Percentiles rank a stretch among this genome's conserved stretches.
phyloP scores from a whole-genome alignment of 2,113 vertebrate genomes.

The Platysteira castanea region DNA sequence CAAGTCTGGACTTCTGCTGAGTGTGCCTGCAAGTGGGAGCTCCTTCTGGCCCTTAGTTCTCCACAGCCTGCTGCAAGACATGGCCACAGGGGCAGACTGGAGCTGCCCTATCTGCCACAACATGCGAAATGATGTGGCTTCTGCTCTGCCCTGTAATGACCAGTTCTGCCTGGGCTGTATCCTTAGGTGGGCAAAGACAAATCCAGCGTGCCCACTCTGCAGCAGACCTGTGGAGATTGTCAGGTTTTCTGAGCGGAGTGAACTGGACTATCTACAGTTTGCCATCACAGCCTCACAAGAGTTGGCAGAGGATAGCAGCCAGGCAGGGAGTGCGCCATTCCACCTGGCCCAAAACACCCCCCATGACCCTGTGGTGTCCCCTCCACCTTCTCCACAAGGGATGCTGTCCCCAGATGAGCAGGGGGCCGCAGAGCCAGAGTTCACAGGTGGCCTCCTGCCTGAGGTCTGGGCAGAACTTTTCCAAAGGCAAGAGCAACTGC shows the following conservation, averaged over 20 bases:
- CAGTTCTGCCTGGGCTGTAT: not conserved
- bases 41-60: not conserved
- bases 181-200: not conserved
- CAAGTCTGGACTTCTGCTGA: not conserved
- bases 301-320: not conserved
- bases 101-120: not conserved
- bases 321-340: fast-evolving
- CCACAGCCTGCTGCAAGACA: not conserved
- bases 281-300: not conserved
- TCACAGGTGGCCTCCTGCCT: not conserved
- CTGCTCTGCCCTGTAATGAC: not conserved
- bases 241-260: not conserved
- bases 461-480: not conserved
- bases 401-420: not conserved
- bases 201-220: not conserved
- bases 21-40: not conserved
- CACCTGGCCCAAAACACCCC: not conserved
- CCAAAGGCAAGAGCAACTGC: not conserved
- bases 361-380: not conserved
- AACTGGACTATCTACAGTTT: not conserved
- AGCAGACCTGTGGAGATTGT: not conserved
- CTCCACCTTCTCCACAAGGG: not conserved
- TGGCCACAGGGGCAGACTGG: not conserved
- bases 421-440: not conserved
- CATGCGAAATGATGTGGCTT: not conserved